phyloP scores from a whole-genome alignment of 2,113 vertebrate species.

The Mesitornis unicolor region DNA sequence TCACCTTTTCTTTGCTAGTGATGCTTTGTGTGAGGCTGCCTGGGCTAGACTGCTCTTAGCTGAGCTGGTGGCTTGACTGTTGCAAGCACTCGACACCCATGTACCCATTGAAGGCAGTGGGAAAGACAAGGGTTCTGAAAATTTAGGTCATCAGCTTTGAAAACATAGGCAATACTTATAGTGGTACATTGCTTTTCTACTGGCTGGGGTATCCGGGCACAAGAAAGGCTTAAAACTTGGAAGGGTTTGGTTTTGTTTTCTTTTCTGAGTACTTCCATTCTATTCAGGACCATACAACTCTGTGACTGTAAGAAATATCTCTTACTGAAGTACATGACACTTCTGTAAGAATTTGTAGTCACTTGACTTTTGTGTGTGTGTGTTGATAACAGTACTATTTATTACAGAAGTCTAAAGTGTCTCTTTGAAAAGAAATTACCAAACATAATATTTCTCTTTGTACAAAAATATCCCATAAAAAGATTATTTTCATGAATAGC shows the following conservation, averaged over 20 bases:
- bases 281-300: neutral
- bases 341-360: slow-evolving; percentile 20
- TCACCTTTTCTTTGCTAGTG: neutral
- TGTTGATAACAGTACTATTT: slow-evolving; percentile 55
- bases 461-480: slow-evolving; percentile 47
- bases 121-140: neutral
- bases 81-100: neutral
- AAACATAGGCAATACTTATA: neutral
- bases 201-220: neutral
- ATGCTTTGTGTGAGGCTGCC: neutral
- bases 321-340: slow-evolving; percentile 5
- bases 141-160: neutral
- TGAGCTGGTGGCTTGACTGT: neutral
- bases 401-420: slow-evolving; percentile 46
- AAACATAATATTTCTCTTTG: slow-evolving; percentile 35
- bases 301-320: slow-evolving; percentile 24
- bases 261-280: neutral
- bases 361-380: slow-evolving; percentile 21
- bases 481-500: slow-evolving; percentile 59
- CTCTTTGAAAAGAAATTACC: slow-evolving; percentile 65
- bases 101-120: neutral
- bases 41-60: neutral
- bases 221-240: slow-evolving; percentile 7
- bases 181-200: neutral
- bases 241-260: neutral